Evolutionary conservation across 2,797 vertebrate genomes (phyloP).

Genomic region (Peromyscus aztecus): DNA sequence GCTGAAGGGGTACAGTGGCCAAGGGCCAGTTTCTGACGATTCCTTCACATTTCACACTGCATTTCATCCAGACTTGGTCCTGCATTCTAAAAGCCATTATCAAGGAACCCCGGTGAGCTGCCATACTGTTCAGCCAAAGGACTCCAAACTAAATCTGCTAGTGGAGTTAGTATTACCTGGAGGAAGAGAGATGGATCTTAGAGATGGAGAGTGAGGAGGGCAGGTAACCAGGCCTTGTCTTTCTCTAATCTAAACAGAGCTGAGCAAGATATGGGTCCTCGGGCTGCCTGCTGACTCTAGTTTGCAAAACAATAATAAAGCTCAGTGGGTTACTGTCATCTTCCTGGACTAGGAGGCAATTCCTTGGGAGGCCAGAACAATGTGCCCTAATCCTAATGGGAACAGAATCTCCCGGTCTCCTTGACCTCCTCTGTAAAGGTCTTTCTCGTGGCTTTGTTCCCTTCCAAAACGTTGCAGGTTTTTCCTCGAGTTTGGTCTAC

Average conservation of each 20-base stretch:
- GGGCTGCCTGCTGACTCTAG: background rate
- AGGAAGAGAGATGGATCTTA: background rate
- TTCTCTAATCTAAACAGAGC: background rate
- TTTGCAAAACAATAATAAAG: background rate
- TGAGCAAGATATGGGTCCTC: background rate
- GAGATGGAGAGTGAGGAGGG: rapidly evolving
- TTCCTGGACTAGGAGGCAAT: background rate
- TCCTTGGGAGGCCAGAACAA: background rate
- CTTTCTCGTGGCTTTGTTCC: background rate
- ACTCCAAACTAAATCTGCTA: background rate
- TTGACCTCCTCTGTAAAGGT: background rate
- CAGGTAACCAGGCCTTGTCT: too few species aligned
- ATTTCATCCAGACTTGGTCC: background rate
- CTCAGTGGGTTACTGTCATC: background rate
- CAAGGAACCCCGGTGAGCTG: background rate
- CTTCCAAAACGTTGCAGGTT: background rate
- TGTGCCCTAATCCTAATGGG: background rate
- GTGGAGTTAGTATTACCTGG: background rate
- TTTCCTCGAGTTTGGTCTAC: too few species aligned
- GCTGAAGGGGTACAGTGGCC: background rate
- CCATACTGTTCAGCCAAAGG: background rate
- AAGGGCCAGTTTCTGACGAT: background rate
- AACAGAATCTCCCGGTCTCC: background rate
- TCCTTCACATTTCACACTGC: background rate
- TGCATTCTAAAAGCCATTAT: background rate